Percentiles rank a stretch among this genome's conserved stretches.
Conservation (phyloP, 2,797 vertebrate species). For the Halcyon smyrnensis region DNA sequence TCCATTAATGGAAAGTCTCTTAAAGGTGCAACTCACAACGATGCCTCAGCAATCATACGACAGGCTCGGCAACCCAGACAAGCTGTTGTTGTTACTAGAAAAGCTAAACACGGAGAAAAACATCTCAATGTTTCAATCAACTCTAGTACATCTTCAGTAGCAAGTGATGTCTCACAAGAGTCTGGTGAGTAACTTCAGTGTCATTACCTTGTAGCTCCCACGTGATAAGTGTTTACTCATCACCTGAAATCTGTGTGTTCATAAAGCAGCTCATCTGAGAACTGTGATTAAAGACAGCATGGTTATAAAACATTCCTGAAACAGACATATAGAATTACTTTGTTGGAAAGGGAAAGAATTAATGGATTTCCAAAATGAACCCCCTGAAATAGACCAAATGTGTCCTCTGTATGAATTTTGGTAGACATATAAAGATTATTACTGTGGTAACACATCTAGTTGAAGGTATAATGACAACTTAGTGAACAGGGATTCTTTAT, state of each 20-base stretch:
- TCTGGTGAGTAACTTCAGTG: constrained; percentile 58
- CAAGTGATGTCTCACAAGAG: constrained; percentile 44
- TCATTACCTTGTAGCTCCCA: background rate
- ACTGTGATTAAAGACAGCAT: background rate
- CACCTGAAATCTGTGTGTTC: background rate
- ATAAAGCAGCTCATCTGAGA: background rate
- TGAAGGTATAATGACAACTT: background rate
- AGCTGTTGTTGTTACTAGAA: constrained; percentile 90
- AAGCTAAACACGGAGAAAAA: constrained; percentile 67
- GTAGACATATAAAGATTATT: background rate
- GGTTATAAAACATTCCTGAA: background rate
- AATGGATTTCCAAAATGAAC: background rate
- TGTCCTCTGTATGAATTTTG: background rate
- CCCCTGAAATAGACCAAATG: background rate
- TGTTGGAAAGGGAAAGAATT: background rate
- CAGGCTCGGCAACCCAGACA: constrained; percentile 85
- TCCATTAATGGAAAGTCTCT: constrained; percentile 94
- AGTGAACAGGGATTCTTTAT: background rate
- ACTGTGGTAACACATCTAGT: background rate
- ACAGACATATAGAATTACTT: background rate
- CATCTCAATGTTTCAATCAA: background rate
- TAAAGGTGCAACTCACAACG: constrained; percentile 83
- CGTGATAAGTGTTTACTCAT: background rate
- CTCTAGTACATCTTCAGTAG: constrained; percentile 34
- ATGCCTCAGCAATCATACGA: constrained; percentile 85